Percentiles rank a stretch among this genome's conserved stretches.
These are phyloP conservation scores for Callopanchax toddi DNA, from an alignment of 2,113 vertebrate species.

Conservation along the genomic window DNA sequence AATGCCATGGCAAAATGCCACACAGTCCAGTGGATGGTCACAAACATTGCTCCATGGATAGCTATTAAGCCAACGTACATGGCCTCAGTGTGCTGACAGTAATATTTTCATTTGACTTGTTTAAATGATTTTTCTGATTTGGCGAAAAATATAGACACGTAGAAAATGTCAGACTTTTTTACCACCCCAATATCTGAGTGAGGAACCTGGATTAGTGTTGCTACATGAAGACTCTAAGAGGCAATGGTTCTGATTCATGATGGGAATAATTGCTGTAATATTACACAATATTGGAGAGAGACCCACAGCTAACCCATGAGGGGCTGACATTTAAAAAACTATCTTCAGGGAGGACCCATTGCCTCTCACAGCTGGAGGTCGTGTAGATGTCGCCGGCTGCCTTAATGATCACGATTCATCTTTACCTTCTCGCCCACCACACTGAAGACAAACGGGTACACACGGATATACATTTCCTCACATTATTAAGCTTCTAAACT, in stretches of 20 bases:
- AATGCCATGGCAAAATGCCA: constrained; percentile 73
- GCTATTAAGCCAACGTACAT: constrained; percentile 35
- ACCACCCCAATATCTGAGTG: constrained; percentile 8
- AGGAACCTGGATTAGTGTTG: background rate
- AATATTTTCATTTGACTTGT: constrained; percentile 53
- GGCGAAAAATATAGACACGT: constrained; percentile 44
- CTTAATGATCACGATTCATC: constrained; percentile 65
- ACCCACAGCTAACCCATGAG: constrained; percentile 27
- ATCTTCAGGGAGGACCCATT: constrained; percentile 48
- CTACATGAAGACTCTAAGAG: constrained; percentile 34
- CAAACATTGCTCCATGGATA: constrained; percentile 34
- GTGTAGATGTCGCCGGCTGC: constrained; percentile 51
- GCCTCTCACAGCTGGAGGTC: constrained; percentile 39
- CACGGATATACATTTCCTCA: background rate
- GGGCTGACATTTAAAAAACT: constrained; percentile 64
- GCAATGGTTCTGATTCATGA: constrained; percentile 49
- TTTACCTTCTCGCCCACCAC: constrained; percentile 40
- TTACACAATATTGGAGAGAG: constrained; percentile 31
- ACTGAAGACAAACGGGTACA: constrained; percentile 14
- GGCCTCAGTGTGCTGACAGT: constrained; percentile 12
- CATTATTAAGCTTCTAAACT: constrained; percentile 6
- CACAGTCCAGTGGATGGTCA: constrained; percentile 37
- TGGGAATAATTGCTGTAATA: constrained; percentile 56
- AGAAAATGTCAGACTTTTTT: constrained; percentile 60
- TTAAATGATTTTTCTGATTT: constrained; percentile 58